Percentiles rank a stretch among this genome's conserved stretches.
phyloP scores from a whole-genome alignment of 2,113 vertebrate species.

The Odontesthes bonariensis region DNA sequence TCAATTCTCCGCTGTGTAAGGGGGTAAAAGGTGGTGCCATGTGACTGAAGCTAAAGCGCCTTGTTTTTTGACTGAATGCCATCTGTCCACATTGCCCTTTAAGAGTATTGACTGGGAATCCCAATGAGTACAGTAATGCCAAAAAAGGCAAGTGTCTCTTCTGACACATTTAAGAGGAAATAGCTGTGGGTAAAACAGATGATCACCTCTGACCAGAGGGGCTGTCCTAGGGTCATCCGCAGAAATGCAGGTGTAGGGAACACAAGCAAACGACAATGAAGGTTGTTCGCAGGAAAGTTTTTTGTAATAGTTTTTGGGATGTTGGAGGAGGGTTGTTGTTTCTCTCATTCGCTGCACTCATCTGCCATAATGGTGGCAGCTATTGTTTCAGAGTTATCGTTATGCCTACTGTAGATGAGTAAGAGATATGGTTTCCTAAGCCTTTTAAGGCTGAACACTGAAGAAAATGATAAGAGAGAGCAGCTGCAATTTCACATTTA shows the following conservation, averaged over 20 bases:
- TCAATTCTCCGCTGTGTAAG: constrained; percentile 52
- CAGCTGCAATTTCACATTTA: constrained; percentile 65
- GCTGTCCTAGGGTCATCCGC: constrained; percentile 19
- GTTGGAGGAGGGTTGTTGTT: constrained; percentile 22
- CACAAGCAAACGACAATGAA: constrained; percentile 9
- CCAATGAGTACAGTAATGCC: constrained; percentile 56
- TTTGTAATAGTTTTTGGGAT: constrained; percentile 39
- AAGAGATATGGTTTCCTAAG: constrained; percentile 64
- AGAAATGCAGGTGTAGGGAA: constrained; percentile 8
- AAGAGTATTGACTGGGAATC: constrained; percentile 65
- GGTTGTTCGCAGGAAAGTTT: constrained; percentile 10
- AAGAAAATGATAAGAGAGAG: constrained; percentile 61
- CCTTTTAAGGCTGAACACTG: constrained; percentile 59
- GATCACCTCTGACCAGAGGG: constrained; percentile 28
- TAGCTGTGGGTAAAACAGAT: constrained; percentile 34
- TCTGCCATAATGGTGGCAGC: constrained; percentile 61
- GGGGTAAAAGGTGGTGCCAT: constrained; percentile 44
- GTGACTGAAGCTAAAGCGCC: constrained; percentile 50
- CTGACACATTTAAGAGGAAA: constrained; percentile 49
- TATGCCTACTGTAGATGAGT: constrained; percentile 58
- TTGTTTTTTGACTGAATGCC: constrained; percentile 63
- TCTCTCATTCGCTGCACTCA: constrained; percentile 65
- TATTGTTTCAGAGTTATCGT: constrained; percentile 66
- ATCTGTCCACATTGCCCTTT: constrained; percentile 71
- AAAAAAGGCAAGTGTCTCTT: constrained; percentile 29